Base-by-base conservation (phyloP, 2,888 invertebrate species). In the Chrysodeixis includens region DNA sequence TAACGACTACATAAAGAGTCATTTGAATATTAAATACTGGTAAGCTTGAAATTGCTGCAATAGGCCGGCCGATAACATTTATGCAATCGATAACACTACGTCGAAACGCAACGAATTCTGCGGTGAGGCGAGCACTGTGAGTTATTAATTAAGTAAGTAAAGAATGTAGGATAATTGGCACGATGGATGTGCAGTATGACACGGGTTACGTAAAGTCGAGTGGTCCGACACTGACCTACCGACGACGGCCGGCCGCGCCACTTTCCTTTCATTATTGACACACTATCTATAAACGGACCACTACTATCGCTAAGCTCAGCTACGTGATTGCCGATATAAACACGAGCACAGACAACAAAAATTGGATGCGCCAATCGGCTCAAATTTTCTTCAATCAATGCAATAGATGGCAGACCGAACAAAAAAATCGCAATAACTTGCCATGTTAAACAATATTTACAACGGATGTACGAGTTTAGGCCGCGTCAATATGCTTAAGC, bases 201-300 rank as follows among this genome's bases (percentile, higher is more conserved):
- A 89, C 84, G 81, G 79, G 88, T 95, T 94, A 94, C 90, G 93
- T 91, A 93, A 94, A 86, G 76, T 78, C 83, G 76, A 77, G 65
- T 83, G 81, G 84, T 83, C 83, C 92, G 95, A 93, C 94, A 94
- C 93, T 95, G 95, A 94, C 95, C 95, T 89, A 94, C 91, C 90
- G 87, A 77, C 83, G 85, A 79, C 84, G 85, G 87, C 81, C 87
- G 83, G 82, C 78, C 88, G 94, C 86, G 90, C 93, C 88, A 94
- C 94, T 94, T 94, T 93, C 93, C 90, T 93, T 93, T 94, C 92
- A 91, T 91, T 93, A 93, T 93, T 93, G 93, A 93, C 94, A 93
- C 92, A 93, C 92, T 89, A 90, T 91, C 90, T 89, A 87, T 88
- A 90, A 86, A 86, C 87, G 87, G 86, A 84, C 86, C 87, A 85